Base-by-base conservation (phyloP, 2,113 vertebrate genomes). In the Saccopteryx leptura region DNA sequence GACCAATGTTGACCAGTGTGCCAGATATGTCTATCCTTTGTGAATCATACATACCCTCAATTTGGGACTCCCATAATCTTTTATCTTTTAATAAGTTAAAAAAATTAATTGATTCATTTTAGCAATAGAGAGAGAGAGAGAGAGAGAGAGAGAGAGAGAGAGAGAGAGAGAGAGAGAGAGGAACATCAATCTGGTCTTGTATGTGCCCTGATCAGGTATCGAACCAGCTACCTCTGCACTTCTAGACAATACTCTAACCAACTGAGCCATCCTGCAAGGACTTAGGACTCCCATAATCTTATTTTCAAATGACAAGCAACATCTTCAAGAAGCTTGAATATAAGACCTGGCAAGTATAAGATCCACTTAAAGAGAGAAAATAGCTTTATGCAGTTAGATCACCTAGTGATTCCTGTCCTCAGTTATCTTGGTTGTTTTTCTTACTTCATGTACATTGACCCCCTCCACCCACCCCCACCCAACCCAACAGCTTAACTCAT, bases 261-360 rank as follows among this genome's bases (percentile, higher is more conserved):
- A 39, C 39, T 39, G 39, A 39, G 39, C 39, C 39, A 39, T 39
- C 39, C 39, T 39, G 39, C 39, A 39, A 39, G 39, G 39, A 39
- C 39, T 15, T 92, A 60, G 14, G 4, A 90, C 60, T 69, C 28
- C 18, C 23, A 83, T 66, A 88, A 91, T 88, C 74, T 95, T 91
- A 66, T 79, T 93, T 83, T 72, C 50, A 91, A 88, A 60, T 66
- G 56, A 54, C 21, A 79, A 56, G 31, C 63, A 79, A 4, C 31
- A 79, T 50, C 13, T 88, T 83, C 78, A 82, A 90, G 61, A 93
- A 79, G 24, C 4, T 92, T 85, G 80, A 8, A 84, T 94, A 19
- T 81, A 89, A 39, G 33, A n/a, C 19, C 13, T 94, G 52, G 19
- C 63, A 72, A n/a, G 33, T 72, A 1, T 71, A 60, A 88, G 52